Evolutionary conservation across 2,888 invertebrate species (phyloP).

Genomic region (Drosophila mimetica): DNA sequence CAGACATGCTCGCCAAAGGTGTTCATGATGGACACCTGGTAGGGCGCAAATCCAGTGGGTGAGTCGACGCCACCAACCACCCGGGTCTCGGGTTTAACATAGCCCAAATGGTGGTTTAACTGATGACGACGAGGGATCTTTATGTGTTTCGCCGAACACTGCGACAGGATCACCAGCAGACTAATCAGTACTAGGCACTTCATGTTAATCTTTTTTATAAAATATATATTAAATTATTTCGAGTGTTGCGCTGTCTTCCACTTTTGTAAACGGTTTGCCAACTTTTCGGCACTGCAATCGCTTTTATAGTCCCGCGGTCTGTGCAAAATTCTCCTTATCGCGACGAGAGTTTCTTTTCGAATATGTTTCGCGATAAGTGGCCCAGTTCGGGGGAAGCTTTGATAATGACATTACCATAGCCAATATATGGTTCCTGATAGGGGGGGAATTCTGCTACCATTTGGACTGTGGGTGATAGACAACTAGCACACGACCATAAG

Average conservation of each 20-base stretch:
- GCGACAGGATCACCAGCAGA: constrained; percentile 37
- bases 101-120: constrained; percentile 30
- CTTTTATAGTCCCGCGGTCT: constrained; percentile 56
- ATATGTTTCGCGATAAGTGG: constrained; percentile 52
- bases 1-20: constrained; percentile 79
- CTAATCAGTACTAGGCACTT: constrained; percentile 34
- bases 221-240: background rate
- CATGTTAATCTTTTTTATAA: constrained; percentile 49
- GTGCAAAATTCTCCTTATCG: constrained; percentile 54
- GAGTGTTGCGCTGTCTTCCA: constrained; percentile 25
- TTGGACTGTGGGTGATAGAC: constrained; percentile 28
- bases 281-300: constrained; percentile 24
- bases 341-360: constrained; percentile 52
- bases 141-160: constrained; percentile 33
- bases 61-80: constrained; percentile 74
- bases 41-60: constrained; percentile 70
- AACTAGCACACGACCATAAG: constrained; percentile 17
- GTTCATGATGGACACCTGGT: constrained; percentile 82
- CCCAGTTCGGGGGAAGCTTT: constrained; percentile 57
- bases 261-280: constrained; percentile 49
- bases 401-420: constrained; percentile 66
- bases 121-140: constrained; percentile 34
- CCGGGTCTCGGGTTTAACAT: constrained; percentile 51
- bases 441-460: constrained; percentile 12
- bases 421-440: constrained; percentile 50